These are phyloP conservation scores for Pseudocheirus occidentalis DNA, from an alignment of 2,797 vertebrate genomes.

Conservation along the genomic window DNA sequence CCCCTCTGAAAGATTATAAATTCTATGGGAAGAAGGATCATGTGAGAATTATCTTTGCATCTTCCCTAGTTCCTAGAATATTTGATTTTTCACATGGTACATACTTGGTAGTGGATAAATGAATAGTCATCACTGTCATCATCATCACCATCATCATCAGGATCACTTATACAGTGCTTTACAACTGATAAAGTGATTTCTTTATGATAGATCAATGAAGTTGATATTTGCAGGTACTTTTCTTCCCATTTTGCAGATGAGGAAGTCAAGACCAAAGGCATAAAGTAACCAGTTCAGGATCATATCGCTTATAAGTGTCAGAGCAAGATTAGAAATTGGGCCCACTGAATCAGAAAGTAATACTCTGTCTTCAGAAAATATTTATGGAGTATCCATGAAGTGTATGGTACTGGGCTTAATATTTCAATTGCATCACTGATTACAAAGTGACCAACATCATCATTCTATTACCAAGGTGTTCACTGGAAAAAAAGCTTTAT, in stretches of 20 bases:
- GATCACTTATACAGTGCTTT: background rate
- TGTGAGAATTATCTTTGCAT: background rate
- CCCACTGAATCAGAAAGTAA: background rate
- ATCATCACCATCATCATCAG: background rate
- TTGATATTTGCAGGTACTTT: background rate
- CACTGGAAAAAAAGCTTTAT: background rate
- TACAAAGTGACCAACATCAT: background rate
- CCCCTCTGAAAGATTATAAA: background rate
- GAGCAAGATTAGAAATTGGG: background rate
- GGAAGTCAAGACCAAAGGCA: background rate
- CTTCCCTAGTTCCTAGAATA: background rate
- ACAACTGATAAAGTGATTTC: background rate
- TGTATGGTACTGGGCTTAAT: background rate
- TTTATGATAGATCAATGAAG: background rate
- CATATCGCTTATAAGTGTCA: background rate
- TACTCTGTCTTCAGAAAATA: background rate
- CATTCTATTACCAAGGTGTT: background rate
- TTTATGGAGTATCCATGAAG: background rate
- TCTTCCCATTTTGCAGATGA: slow-evolving; percentile 12
- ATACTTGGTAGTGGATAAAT: background rate
- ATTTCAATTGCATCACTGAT: background rate
- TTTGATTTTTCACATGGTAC: background rate
- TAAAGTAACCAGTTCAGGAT: background rate
- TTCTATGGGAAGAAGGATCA: background rate
- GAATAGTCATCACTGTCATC: background rate